Evolutionary conservation across 2,888 invertebrate species (phyloP).

Genomic region (Catocala fraxini): DNA sequence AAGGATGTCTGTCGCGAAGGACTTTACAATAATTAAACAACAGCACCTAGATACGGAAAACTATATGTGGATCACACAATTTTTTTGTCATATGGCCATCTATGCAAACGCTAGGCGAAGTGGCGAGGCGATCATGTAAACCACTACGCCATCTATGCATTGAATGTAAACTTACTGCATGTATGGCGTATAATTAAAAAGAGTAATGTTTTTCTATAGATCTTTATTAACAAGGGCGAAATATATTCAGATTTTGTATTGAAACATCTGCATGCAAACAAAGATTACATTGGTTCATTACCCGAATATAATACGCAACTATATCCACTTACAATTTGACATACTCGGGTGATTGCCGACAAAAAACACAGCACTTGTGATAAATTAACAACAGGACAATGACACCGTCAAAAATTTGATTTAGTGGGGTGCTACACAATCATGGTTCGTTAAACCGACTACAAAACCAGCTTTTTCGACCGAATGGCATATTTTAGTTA

Average conservation of each 20-base stretch:
- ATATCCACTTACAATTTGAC: slow-evolving; percentile 39
- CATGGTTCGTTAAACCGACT: slow-evolving; percentile 80
- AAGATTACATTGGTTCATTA: slow-evolving; percentile 14
- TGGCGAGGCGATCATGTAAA: too few relatives aligned
- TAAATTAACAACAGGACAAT: slow-evolving; percentile 68
- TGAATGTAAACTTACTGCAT: too few relatives aligned
- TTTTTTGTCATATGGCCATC: too few relatives aligned
- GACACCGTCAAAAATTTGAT: slow-evolving; percentile 73
- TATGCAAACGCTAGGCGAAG: too few relatives aligned
- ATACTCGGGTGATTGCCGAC: slow-evolving; percentile 24
- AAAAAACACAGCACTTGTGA: slow-evolving; percentile 62
- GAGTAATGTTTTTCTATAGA: too few relatives aligned
- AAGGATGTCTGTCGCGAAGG: too few relatives aligned
- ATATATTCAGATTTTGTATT: not conserved
- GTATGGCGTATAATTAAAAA: too few relatives aligned
- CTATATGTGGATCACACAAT: too few relatives aligned
- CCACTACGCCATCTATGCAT: too few relatives aligned
- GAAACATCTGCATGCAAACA: slow-evolving; percentile 29
- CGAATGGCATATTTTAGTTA: slow-evolving; percentile 66
- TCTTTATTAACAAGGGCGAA: too few relatives aligned
- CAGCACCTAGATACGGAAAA: too few relatives aligned
- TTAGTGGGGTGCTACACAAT: slow-evolving; percentile 78
- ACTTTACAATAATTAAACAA: too few relatives aligned
- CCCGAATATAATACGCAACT: slow-evolving; percentile 17
- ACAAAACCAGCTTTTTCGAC: slow-evolving; percentile 64